These are phyloP conservation scores for Cebidichthys violaceus DNA, from an alignment of 2,113 vertebrate genomes.

Conservation along the genomic window DNA sequence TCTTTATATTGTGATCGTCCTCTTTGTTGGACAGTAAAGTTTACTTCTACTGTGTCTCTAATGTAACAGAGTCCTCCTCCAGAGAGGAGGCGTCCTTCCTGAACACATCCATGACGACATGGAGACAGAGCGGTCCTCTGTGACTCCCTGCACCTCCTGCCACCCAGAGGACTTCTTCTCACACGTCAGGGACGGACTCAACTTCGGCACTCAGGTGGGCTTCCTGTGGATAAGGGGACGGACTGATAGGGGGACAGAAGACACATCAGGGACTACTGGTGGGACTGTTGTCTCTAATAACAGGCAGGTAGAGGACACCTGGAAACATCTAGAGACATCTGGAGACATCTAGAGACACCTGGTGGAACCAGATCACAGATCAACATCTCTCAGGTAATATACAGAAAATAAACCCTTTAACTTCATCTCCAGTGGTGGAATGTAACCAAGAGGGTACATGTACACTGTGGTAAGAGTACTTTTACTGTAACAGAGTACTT, in stretches of 20 bases:
- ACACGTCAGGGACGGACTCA: conserved; percentile 88
- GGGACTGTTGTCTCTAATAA: too few relatives aligned
- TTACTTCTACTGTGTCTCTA: not conserved
- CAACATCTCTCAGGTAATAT: too few relatives aligned
- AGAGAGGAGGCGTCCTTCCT: conserved; percentile 88
- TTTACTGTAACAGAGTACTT: too few relatives aligned
- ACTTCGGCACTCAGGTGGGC: conserved; percentile 94
- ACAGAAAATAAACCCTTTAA: too few relatives aligned
- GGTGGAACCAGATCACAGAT: too few relatives aligned
- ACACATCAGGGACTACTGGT: too few relatives aligned
- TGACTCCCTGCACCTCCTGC: conserved; percentile 91
- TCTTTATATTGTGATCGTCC: not conserved
- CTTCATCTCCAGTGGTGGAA: too few relatives aligned
- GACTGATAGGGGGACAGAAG: not conserved
- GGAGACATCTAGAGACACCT: too few relatives aligned
- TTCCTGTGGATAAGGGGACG: conserved; percentile 87
- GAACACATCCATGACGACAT: conserved; percentile 89
- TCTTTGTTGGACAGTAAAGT: not conserved
- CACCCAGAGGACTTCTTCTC: conserved; percentile 91
- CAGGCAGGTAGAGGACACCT: too few relatives aligned
- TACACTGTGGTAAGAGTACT: too few relatives aligned
- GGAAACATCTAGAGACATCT: too few relatives aligned
- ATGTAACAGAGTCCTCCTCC: conserved; percentile 87
- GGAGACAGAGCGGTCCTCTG: conserved; percentile 69
- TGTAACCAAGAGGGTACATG: too few relatives aligned